Percentiles rank a stretch among this genome's conserved stretches.
Conservation (phyloP, 2,797 vertebrate genomes). For the Triplophysa bombifrons region DNA sequence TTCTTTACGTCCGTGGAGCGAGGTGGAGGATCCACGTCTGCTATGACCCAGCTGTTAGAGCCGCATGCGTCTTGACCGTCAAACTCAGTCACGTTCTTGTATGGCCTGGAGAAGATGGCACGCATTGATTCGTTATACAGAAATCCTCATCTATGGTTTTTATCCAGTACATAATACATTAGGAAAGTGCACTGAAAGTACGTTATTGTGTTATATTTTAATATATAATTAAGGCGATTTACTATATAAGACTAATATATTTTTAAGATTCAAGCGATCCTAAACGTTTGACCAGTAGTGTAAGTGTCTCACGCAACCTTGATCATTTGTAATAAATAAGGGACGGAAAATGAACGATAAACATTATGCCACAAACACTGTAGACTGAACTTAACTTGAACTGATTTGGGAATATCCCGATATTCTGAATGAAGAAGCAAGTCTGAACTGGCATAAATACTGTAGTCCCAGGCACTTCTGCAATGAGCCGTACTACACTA, state of each 20-base stretch:
- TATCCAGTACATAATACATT: not conserved
- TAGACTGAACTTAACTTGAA: too few species aligned
- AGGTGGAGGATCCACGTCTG: slow-evolving; percentile 89
- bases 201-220: too few species aligned
- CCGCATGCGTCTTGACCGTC: slow-evolving; percentile 97
- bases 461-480: not conserved
- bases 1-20: slow-evolving; percentile 82
- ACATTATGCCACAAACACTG: too few species aligned
- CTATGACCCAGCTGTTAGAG: slow-evolving; percentile 97
- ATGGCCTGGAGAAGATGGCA: slow-evolving; percentile 76
- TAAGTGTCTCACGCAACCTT: too few species aligned
- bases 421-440: too few species aligned
- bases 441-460: not conserved
- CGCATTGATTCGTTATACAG: not conserved
- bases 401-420: too few species aligned
- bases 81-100: slow-evolving; percentile 96
- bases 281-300: too few species aligned
- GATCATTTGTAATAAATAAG: too few species aligned
- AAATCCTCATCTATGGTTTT: not conserved
- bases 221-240: too few species aligned
- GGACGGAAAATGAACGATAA: too few species aligned
- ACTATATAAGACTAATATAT: too few species aligned
- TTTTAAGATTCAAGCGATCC: too few species aligned
- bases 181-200: not conserved
- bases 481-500: not conserved